Percentiles rank a stretch among this genome's conserved stretches.
phyloP scores from a whole-genome alignment of 2,888 invertebrate genomes.

The Balanococcus diminutus region DNA sequence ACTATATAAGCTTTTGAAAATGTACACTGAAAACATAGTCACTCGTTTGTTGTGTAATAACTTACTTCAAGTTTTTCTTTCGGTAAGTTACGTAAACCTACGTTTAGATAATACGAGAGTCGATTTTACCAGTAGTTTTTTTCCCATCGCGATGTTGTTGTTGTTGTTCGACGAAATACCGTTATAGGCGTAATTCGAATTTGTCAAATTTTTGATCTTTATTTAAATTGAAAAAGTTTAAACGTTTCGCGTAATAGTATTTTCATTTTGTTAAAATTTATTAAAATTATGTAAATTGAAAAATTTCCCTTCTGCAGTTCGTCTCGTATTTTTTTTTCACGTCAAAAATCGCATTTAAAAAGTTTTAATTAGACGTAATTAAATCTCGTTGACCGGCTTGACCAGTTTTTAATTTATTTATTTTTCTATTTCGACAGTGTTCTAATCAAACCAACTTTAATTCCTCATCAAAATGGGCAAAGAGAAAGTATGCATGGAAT shows the following conservation, averaged over 20 bases:
- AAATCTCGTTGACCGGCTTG: not conserved
- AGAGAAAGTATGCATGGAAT: slow-evolving; percentile 36
- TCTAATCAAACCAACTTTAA: slow-evolving; percentile 22
- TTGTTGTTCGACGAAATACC: not conserved
- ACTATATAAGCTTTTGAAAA: slow-evolving; percentile 31
- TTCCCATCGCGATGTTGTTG: not conserved
- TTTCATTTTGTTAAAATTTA: slow-evolving; percentile 28
- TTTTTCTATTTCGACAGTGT: not conserved
- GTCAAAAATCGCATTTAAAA: not conserved
- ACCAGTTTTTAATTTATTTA: not conserved
- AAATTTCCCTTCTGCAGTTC: not conserved
- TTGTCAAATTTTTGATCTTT: slow-evolving; percentile 16
- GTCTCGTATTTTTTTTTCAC: not conserved
- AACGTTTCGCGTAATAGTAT: slow-evolving; percentile 24
- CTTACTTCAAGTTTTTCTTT: slow-evolving; percentile 27
- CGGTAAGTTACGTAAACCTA: not conserved
- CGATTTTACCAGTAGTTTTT: not conserved
- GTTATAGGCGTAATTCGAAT: not conserved
- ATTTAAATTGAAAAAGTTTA: slow-evolving; percentile 39
- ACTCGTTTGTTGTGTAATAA: slow-evolving; percentile 2
- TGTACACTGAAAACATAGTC: not conserved
- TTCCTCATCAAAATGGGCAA: slow-evolving; percentile 8
- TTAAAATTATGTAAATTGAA: slow-evolving; percentile 32
- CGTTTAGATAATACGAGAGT: not conserved
- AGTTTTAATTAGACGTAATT: not conserved